phyloP scores from a whole-genome alignment of 2,113 vertebrate genomes.

The Hypomesus transpacificus region DNA sequence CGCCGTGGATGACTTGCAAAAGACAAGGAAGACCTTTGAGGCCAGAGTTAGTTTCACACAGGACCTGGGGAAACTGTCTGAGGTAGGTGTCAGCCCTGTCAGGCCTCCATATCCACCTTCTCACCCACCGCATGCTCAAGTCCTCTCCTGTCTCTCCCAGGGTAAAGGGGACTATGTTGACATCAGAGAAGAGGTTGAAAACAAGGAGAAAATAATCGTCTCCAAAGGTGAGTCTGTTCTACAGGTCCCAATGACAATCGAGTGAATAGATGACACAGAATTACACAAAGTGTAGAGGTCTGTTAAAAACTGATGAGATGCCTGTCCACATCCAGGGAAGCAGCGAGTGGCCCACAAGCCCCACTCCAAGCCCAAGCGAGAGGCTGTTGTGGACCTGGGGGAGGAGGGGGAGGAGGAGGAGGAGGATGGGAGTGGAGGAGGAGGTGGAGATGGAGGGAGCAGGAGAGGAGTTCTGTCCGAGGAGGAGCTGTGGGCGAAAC shows the following conservation, averaged over 20 bases:
- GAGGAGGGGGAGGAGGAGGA: slow-evolving; percentile 67
- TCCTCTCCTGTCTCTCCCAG: slow-evolving; percentile 60
- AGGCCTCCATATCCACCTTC: not conserved
- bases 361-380: slow-evolving; percentile 86
- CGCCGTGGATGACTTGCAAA: slow-evolving; percentile 82
- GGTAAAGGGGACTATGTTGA: slow-evolving; percentile 82
- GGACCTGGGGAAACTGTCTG: slow-evolving; percentile 79
- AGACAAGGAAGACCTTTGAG: slow-evolving; percentile 90
- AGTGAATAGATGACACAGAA: too few relatives aligned
- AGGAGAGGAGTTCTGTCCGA: slow-evolving; percentile 69
- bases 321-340: slow-evolving; percentile 68
- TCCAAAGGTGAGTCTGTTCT: slow-evolving; percentile 74
- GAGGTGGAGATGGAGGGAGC: slow-evolving; percentile 25
- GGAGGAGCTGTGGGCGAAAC: slow-evolving; percentile 84
- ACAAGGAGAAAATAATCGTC: slow-evolving; percentile 52
- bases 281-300: too few relatives aligned
- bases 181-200: slow-evolving; percentile 84
- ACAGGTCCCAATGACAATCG: not conserved
- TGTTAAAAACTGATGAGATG: not conserved
- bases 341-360: slow-evolving; percentile 84
- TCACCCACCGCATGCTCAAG: not conserved
- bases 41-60: slow-evolving; percentile 83
- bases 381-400: slow-evolving; percentile 65
- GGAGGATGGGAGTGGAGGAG: slow-evolving; percentile 47
- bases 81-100: slow-evolving; percentile 66